phyloP scores from a whole-genome alignment of 2,888 invertebrate genomes.

The Melieria omissa region DNA sequence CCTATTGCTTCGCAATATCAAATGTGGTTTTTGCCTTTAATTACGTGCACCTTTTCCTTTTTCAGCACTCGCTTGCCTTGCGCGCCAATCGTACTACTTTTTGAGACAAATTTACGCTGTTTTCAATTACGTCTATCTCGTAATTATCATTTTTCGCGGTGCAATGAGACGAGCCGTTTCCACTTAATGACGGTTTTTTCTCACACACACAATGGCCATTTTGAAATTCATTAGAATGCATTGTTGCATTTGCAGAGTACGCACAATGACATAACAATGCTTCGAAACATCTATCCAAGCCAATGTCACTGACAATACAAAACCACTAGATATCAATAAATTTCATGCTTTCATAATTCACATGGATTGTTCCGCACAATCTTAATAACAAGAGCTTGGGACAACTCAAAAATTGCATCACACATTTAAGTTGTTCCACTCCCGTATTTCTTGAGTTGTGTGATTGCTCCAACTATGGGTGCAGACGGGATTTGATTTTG shows the following conservation, averaged over 20 bases:
- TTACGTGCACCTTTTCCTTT: not conserved
- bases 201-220: conserved; percentile 37
- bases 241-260: conserved; percentile 13
- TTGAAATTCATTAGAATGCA: conserved; percentile 31
- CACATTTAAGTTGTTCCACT: no score
- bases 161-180: conserved; percentile 27
- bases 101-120: conserved; percentile 8
- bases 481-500: no score
- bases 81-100: not conserved
- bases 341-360: no score
- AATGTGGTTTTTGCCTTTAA: not conserved
- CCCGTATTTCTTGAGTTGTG: no score
- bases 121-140: not conserved
- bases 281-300: no score
- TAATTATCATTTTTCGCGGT: conserved; percentile 22
- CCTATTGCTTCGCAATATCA: not conserved
- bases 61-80: conserved; percentile 10
- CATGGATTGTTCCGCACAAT: no score
- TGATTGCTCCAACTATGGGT: no score
- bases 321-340: no score
- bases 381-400: no score
- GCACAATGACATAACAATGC: no score
- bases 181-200: conserved; percentile 38
- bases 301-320: no score
- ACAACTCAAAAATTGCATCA: no score